These are phyloP conservation scores for Loris lydekkerianus DNA, from an alignment of 2,797 vertebrate genomes.

Conservation along the genomic window DNA sequence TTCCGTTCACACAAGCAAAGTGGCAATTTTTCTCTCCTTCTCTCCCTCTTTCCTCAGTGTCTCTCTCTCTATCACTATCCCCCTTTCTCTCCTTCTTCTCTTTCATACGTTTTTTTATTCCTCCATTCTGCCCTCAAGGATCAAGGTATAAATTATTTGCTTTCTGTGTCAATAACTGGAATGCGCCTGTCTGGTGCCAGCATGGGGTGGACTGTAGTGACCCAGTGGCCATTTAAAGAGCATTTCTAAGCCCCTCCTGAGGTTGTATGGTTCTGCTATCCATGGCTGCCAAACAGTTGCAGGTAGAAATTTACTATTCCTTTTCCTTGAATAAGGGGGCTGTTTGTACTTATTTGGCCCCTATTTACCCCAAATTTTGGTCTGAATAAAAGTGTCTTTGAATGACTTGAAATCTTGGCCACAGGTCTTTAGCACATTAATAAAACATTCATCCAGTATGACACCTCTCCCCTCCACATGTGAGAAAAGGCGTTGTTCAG, in stretches of 20 bases:
- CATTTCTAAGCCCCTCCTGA: constrained; percentile 75
- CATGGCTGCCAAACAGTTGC: constrained; percentile 78
- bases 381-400: constrained; percentile 64
- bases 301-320: constrained; percentile 79
- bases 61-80: constrained; percentile 76
- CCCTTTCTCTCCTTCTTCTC: constrained; percentile 80
- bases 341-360: constrained; percentile 46
- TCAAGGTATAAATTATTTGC: constrained; percentile 87
- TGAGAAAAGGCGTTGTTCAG: constrained; percentile 80
- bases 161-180: constrained; percentile 85
- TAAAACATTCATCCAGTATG: constrained; percentile 83
- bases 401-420: constrained; percentile 66
- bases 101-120: constrained; percentile 82
- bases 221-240: constrained; percentile 79
- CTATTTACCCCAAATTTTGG: constrained; percentile 51
- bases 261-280: constrained; percentile 72
- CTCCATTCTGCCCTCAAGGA: constrained; percentile 85
- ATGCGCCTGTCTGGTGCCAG: constrained; percentile 84
- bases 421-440: constrained; percentile 70
- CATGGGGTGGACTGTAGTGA: constrained; percentile 75
- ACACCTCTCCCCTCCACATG: constrained; percentile 73
- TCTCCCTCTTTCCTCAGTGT: constrained; percentile 83
- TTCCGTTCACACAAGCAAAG: constrained; percentile 89
- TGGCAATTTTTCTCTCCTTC: constrained; percentile 86
- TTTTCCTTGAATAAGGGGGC: constrained; percentile 61